phyloP scores from a whole-genome alignment of 1,140 invertebrate species.

The Diabrotica undecimpunctata region DNA sequence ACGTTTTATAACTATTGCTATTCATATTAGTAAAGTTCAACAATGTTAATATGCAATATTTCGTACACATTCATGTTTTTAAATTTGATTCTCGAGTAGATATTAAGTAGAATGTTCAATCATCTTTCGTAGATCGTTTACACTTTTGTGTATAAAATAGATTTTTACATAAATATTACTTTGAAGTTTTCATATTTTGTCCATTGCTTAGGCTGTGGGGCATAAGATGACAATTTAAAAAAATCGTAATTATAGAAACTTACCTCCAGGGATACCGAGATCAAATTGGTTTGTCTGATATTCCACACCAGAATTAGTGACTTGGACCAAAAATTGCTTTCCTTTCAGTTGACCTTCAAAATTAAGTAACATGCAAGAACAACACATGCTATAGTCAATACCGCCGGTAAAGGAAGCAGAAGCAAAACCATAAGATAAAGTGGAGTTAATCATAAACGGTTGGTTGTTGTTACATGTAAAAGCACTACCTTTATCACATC shows the following conservation, averaged over 20 bases:
- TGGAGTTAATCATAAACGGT: conserved; percentile 23
- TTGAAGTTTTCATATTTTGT: too few relatives aligned
- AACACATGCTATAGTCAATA: conserved; percentile 16
- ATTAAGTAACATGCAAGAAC: conserved; percentile 21
- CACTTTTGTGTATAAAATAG: too few relatives aligned
- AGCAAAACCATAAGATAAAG: conserved; percentile 25
- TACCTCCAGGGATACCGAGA: conserved; percentile 22
- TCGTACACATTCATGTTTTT: too few relatives aligned
- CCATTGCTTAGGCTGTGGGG: too few relatives aligned
- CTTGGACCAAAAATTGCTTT: conserved; percentile 20
- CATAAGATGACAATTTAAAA: too few relatives aligned
- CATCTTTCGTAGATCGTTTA: too few relatives aligned
- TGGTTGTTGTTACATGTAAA: conserved; percentile 25
- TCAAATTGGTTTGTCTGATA: conserved; percentile 24
- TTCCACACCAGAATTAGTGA: conserved; percentile 21
- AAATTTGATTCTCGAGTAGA: too few relatives aligned
- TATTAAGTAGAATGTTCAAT: too few relatives aligned
- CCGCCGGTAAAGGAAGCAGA: conserved; percentile 24
- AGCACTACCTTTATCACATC: conserved; percentile 15
- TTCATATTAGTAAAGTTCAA: too few relatives aligned
- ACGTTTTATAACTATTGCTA: too few relatives aligned
- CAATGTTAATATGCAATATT: too few relatives aligned
- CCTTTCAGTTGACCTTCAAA: conserved; percentile 23
- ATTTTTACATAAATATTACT: too few relatives aligned
- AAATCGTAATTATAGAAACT: background rate